These are phyloP conservation scores for Tenthredo amoena DNA, from an alignment of 2,888 invertebrate species.

Conservation along the genomic window DNA sequence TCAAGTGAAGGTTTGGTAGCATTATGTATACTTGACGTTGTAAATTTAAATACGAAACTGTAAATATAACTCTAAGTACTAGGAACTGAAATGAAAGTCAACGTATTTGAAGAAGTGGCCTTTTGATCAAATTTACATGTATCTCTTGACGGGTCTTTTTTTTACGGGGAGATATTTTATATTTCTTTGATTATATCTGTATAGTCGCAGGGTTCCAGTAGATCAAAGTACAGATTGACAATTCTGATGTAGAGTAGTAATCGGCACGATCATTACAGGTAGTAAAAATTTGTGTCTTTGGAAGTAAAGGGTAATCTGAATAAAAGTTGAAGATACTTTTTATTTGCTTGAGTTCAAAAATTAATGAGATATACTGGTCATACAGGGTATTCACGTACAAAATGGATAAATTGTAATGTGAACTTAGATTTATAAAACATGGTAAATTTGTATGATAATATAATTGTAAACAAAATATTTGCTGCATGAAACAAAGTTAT, in stretches of 20 bases:
- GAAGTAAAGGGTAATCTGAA: not conserved
- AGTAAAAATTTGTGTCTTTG: not conserved
- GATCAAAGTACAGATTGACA: not conserved
- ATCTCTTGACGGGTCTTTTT: no score
- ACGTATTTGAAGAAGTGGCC: no score
- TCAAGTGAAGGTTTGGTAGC: no score
- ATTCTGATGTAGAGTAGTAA: no score
- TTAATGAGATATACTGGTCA: no score
- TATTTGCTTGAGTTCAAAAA: not conserved
- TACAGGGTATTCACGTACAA: not conserved
- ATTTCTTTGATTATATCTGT: no score
- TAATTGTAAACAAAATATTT: not conserved
- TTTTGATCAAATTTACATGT: no score
- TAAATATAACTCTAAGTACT: no score
- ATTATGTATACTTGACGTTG: no score
- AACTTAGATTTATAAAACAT: not conserved
- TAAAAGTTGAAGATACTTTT: not conserved
- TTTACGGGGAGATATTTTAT: no score
- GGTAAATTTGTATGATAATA: not conserved
- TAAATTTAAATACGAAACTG: no score
- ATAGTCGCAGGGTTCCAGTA: not conserved
- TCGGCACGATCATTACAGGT: not conserved
- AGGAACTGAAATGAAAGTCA: no score
- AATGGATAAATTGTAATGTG: not conserved
- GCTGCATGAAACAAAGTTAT: not conserved